A percentile compares a stretch with the other conserved stretches of the same genome.
Evolutionary conservation across 35 echinoderm and acorn worm genomes (phyloP).

Genomic region (Anneissia japonica): DNA sequence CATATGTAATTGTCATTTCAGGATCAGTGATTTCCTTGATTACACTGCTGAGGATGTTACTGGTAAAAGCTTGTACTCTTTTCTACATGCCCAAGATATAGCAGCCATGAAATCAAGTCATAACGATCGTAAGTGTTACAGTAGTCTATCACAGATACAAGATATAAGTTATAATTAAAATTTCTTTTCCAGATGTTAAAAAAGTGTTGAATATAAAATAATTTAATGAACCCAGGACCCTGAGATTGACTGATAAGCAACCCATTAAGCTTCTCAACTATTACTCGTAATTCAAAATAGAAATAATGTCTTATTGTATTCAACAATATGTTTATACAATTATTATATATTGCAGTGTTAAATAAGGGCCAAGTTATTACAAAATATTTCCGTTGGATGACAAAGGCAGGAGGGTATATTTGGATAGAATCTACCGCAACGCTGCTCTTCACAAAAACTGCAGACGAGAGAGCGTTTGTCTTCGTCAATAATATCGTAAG

Average conservation of each 20-base stretch:
- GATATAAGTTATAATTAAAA: no score
- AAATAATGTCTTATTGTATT: no score
- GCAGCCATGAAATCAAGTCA: conserved; percentile 67
- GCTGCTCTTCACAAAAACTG: conserved; percentile 68
- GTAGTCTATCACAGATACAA: no score
- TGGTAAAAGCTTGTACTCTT: conserved; percentile 83
- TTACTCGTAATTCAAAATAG: no score
- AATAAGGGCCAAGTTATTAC: conserved; percentile 93
- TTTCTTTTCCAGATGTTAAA: no score
- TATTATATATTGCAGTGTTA: conserved; percentile 52
- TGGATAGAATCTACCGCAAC: conserved; percentile 91
- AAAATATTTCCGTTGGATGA: conserved; percentile 94
- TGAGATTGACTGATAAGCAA: no score
- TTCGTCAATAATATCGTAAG: conserved; percentile 91
- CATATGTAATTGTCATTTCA: conserved; percentile 31
- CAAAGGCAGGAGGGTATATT: conserved; percentile 77
- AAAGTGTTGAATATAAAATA: no score
- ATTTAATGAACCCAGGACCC: no score
- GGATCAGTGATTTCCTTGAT: conserved; percentile 83
- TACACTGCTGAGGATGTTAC: conserved; percentile 60
- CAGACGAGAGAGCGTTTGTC: conserved; percentile 80
- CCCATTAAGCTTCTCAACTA: no score
- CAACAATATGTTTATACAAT: no score
- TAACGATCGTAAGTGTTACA: conserved; percentile 84
- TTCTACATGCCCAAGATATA: conserved; percentile 91